Conservation (phyloP, 2,888 invertebrate genomes). For the Drosophila multiciliata region DNA sequence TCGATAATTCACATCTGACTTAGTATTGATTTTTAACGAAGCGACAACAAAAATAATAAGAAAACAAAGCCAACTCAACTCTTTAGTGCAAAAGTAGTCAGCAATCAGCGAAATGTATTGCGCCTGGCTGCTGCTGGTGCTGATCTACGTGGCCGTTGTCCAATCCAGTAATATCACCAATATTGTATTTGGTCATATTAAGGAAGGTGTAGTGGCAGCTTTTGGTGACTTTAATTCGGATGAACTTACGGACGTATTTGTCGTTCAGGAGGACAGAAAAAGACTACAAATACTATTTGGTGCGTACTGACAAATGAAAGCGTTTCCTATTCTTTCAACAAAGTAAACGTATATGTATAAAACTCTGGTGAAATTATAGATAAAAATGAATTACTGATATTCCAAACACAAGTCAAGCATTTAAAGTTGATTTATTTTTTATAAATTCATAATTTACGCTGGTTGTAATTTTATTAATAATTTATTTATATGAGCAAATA, state of each 20-base stretch:
- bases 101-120: constrained; percentile 33
- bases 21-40: constrained; percentile 63
- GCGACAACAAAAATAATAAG: constrained; percentile 54
- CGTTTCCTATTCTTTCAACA: neutral
- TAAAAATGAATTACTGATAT: neutral
- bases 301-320: constrained; percentile 19
- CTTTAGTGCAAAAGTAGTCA: constrained; percentile 19
- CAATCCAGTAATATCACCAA: constrained; percentile 89
- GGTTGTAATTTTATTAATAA: neutral
- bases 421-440: neutral
- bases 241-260: constrained; percentile 96
- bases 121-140: constrained; percentile 39
- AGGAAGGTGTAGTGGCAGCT: constrained; percentile 93
- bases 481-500: too few species aligned
- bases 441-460: neutral
- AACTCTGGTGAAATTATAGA: neutral
- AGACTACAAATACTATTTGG: constrained; percentile 91
- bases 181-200: constrained; percentile 89
- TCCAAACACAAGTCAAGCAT: neutral
- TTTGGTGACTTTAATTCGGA: constrained; percentile 99
- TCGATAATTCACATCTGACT: constrained; percentile 66
- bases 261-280: constrained; percentile 88
- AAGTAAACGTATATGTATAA: neutral
- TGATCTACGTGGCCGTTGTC: constrained; percentile 16
- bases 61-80: constrained; percentile 45